Base-by-base conservation (phyloP, 2,113 vertebrate genomes). In the Myocastor coypus region DNA sequence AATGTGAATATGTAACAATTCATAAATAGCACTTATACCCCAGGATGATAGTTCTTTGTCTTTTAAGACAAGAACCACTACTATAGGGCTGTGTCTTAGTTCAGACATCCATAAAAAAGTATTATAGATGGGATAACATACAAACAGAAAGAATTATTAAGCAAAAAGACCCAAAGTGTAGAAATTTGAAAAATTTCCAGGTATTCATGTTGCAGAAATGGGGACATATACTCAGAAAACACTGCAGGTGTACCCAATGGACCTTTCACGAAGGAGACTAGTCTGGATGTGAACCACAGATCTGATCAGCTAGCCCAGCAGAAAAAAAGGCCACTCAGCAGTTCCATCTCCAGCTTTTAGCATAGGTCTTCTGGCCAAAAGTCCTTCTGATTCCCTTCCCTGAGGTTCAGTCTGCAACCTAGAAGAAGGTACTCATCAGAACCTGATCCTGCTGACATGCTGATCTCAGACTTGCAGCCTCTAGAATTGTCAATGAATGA, bases 1-100 rank as follows among this genome's bases (percentile, higher is more conserved):
- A 90, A 82, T 66, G 17, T 88, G 50, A 83, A 77, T 61, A 91
- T 83, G 50, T 19, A 78, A 94, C 83, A 68, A 59, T 20, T 66
- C 61, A 28, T 87, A 87, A 26, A 57, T 57, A 57, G 52, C 9
- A 83, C 3, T 91, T 87, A 77, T 61, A 66, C 7, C 28, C 24
- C 22, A 61, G 16, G 50, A 87, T 68, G 34, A 68, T 77, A 69
- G 83, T 68, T 66, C 12, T 42, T 16, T 81, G 14, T 17, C 2
- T 73, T 40, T 12, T 55, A 87, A 82, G 20, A 75, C 24, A 83
- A 63, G 50, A 92, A 37, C 40, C 55, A 73, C 59, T 10, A 73
- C 59, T 10, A 46, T 24, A 92, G 78, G 81, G 26, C 40, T 42
- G 37, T 61, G 57, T 83, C 59, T 64, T 63, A 64, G 61, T 84